Evolutionary conservation across 2,888 invertebrate species (phyloP), one percentile per base, ranked within the genome.

Genomic region (Oconnorella tubifera): DNA sequence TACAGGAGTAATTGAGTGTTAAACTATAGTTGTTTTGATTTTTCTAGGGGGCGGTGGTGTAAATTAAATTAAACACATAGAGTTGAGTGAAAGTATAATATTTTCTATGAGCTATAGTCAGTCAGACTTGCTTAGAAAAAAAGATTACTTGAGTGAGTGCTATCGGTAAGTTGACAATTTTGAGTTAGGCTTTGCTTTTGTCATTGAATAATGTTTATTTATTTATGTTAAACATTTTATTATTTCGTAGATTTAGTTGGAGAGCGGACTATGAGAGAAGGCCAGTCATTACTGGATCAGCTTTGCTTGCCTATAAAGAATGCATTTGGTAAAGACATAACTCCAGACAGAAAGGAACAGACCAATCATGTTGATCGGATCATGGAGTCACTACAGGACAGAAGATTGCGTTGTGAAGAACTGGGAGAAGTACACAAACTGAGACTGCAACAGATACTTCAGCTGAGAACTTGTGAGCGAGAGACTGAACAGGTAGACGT

Each of bases 201-300:
- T n/a, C n/a, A n/a, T n/a, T n/a, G n/a, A n/a, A n/a, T n/a, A n/a
- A n/a, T n/a, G n/a, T n/a, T n/a, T n/a, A n/a, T n/a, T n/a, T n/a
- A n/a, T n/a, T n/a, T n/a, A 56, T 31, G 6, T 27, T 56, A 2
- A 25, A 25, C 14, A 19, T 2, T 2, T 29, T 56, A n/a, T 40
- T 49, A 23, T 77, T 74, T n/a, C 19, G 40, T 75, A 90, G 90
- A 87, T 76, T 82, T 83, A 63, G 83, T 89, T 70, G 88, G 89
- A 79, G 84, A 86, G 68, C 88, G 89, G 76, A 83, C 89, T 69
- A 84, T 88, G 62, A 86, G 86, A 75, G 89, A 89, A 82, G 90
- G 90, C 10, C 89, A 90, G 79, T 89, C 88, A 78, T 83, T 90
- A 61, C 87, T 89, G 66, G 90, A 90, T 77, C 87, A 90, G 82